phyloP scores from a whole-genome alignment of 2,888 invertebrate genomes.

The Drosophila nr. fundita region DNA sequence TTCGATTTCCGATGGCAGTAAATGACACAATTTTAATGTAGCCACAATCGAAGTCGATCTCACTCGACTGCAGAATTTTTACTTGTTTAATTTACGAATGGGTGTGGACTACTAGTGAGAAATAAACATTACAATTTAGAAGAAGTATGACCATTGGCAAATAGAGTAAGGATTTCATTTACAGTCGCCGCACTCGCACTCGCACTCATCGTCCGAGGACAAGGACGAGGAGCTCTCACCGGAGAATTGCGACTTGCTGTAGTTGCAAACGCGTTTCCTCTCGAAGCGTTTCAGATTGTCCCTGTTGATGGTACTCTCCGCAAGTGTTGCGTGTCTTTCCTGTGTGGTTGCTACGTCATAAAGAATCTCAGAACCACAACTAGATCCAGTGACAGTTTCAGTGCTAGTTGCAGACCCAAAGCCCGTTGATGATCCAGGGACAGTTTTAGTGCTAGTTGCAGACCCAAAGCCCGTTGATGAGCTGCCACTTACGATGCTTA shows the following conservation, averaged over 20 bases:
- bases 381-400: background rate
- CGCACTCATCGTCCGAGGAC: slow-evolving; percentile 71
- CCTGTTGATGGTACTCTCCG: slow-evolving; percentile 60
- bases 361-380: background rate
- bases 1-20: no score
- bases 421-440: background rate
- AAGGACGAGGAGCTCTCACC: slow-evolving; percentile 64
- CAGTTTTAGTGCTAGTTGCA: background rate
- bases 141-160: no score
- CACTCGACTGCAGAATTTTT: no score
- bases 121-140: background rate
- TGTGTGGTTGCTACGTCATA: background rate
- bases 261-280: slow-evolving; percentile 73
- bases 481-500: slow-evolving; percentile 10
- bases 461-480: background rate
- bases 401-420: no score
- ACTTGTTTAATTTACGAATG: background rate
- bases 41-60: no score
- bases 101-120: background rate
- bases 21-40: no score
- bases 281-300: slow-evolving; percentile 60
- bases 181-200: no score
- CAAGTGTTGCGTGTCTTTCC: slow-evolving; percentile 48
- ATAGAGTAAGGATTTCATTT: no score
- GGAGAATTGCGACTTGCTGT: slow-evolving; percentile 61